Evolutionary conservation across 2,797 vertebrate genomes (phyloP), one percentile per base, ranked within the genome.

Genomic region (Poliocrania exsul): DNA sequence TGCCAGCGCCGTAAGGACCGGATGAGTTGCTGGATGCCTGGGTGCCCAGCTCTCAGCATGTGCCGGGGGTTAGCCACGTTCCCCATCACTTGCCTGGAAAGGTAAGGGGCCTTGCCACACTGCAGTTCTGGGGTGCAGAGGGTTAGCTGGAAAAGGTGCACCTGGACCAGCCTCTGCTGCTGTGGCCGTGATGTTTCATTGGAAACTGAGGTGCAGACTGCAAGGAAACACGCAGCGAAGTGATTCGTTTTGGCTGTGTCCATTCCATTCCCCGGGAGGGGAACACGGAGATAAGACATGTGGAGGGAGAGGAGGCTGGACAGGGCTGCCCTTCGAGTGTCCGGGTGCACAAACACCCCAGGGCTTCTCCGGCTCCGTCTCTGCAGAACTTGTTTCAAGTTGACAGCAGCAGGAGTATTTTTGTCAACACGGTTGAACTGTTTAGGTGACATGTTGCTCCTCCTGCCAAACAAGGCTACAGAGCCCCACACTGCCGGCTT

Each of bases 11-110:
- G 2, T 5, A 16, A 73, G 86, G 92, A 93, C n/a, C 67, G 1
- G 25, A 50, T 71, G 61, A 85, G 90, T 28, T 81, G 37, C 78
- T 85, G 95, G 89, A 50, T 94, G 66, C 64, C 92, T 29, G 31
- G 28, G 86, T 97, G 96, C 71, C 83, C 93, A 14, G 93, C 83
- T 57, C 78, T 97, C 97, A 98, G 73, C 96, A 99, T 99, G 99
- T 99, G 98, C 95, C 98, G 97, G 96, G 98, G 98, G 95, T 96
- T 99, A 83, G 89, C 98, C 91, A 94, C 98, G 2, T 98, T 99
- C 86, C 98, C 98, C n/a, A 97, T 96, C 95, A 96, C 97, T 97
- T 99, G 98, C 97, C 96, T 99, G 97, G 99, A 99, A 97, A 99
- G 99, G 99, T 99, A 99, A 96, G 97, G 73, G 70, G 49, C 65